phyloP scores from a whole-genome alignment of 2,888 invertebrate species.

The Heliconius ethilla region DNA sequence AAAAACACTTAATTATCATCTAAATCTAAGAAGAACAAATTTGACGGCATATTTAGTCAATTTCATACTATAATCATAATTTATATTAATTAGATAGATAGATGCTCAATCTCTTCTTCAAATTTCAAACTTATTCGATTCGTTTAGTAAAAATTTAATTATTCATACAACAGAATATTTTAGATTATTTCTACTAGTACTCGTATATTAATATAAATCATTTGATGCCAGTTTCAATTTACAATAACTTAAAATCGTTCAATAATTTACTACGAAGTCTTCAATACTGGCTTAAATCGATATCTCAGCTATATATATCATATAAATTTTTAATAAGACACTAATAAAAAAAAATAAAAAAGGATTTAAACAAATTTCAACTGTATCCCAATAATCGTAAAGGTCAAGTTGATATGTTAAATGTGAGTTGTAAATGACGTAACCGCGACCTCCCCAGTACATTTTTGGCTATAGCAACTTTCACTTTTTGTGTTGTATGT shows the following conservation, averaged over 20 bases:
- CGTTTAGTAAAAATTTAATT: not conserved
- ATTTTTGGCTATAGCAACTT: conserved; percentile 63
- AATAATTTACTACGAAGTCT: not conserved
- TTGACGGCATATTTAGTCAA: too few species aligned
- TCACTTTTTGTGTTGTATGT: conserved; percentile 56
- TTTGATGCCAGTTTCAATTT: not conserved
- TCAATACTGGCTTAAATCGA: conserved; percentile 7
- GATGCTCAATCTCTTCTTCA: not conserved
- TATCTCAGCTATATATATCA: not conserved
- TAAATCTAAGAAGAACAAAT: too few species aligned
- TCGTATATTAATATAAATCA: not conserved
- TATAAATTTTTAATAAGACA: not conserved
- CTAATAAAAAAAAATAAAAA: not conserved
- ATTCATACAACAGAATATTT: not conserved
- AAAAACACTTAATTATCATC: too few species aligned
- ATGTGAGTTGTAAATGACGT: conserved; percentile 51
- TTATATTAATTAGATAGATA: not conserved
- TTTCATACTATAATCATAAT: too few species aligned
- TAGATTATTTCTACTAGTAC: not conserved
- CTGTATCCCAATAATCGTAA: conserved; percentile 23
- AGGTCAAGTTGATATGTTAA: conserved; percentile 3
- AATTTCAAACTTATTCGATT: not conserved
- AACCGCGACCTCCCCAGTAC: conserved; percentile 60
- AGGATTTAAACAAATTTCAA: conserved; percentile 25
- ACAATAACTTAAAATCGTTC: not conserved